Evolutionary conservation across 2,888 invertebrate species (phyloP).

Genomic region (Aromia moschata): DNA sequence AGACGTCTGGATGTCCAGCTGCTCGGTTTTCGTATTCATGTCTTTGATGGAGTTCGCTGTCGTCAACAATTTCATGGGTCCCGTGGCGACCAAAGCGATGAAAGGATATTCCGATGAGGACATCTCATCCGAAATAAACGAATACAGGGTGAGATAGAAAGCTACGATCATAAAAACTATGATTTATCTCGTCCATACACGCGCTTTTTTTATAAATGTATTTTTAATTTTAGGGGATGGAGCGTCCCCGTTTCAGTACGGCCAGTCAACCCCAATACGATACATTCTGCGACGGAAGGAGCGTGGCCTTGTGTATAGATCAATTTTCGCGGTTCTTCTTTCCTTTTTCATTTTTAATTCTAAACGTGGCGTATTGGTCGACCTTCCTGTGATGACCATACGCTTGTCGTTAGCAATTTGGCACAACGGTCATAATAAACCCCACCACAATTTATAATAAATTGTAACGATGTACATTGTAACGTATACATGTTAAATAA

Average conservation of each 20-base stretch:
- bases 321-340: constrained; percentile 89
- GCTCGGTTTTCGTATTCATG: constrained; percentile 90
- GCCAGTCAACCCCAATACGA: constrained; percentile 78
- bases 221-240: constrained; percentile 63
- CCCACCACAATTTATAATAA: background rate
- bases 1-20: constrained; percentile 93
- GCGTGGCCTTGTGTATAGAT: constrained; percentile 85
- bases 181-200: background rate
- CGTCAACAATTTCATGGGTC: constrained; percentile 87
- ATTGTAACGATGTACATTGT: background rate
- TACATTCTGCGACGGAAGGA: constrained; percentile 82
- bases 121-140: constrained; percentile 75
- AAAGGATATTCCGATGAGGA: constrained; percentile 91
- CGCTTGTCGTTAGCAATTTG: background rate
- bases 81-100: constrained; percentile 88
- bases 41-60: constrained; percentile 91
- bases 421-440: background rate
- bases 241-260: constrained; percentile 70
- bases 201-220: background rate
- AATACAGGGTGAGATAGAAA: constrained; percentile 72
- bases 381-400: constrained; percentile 71
- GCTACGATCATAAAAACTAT: background rate
- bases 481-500: background rate
- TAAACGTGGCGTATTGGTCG: constrained; percentile 92
- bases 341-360: constrained; percentile 87